A percentile compares a stretch with the other conserved stretches of the same genome.
Conservation (phyloP, 1,140 invertebrate species). For the Drosophila persimilis region DNA sequence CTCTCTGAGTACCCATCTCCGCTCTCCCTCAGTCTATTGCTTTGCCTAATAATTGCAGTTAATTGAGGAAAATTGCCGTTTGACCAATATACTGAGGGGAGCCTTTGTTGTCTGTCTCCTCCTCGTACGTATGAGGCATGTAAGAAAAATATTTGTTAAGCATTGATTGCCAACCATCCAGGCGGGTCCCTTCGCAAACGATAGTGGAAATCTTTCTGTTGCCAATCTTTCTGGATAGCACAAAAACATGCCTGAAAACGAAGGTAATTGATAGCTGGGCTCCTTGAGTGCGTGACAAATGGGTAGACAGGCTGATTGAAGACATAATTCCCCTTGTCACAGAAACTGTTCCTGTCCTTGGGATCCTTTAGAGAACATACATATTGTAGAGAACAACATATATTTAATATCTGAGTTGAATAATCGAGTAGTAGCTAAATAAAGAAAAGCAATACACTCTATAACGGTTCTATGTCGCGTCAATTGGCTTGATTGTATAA, state of each 20-base stretch:
- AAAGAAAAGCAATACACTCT: too few relatives aligned
- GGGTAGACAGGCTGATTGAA: background rate
- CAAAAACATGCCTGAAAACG: slow-evolving; percentile 7
- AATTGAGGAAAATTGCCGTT: slow-evolving; percentile 71
- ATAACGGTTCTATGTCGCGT: too few relatives aligned
- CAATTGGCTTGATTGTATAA: too few relatives aligned
- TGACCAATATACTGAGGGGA: slow-evolving; percentile 45
- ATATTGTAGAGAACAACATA: too few relatives aligned
- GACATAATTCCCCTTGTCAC: too few relatives aligned
- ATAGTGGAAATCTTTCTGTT: slow-evolving; percentile 48
- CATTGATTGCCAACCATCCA: too few relatives aligned
- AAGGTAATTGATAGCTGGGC: slow-evolving; percentile 35
- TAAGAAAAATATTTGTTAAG: slow-evolving; percentile 49
- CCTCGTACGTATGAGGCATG: background rate
- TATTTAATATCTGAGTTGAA: too few relatives aligned
- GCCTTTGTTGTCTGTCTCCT: slow-evolving; percentile 15
- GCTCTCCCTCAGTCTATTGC: slow-evolving; percentile 9
- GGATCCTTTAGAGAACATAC: too few relatives aligned
- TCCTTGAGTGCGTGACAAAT: background rate
- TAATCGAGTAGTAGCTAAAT: too few relatives aligned
- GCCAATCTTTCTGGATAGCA: slow-evolving; percentile 1
- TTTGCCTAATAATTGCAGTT: slow-evolving; percentile 62
- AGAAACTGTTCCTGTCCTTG: too few relatives aligned
- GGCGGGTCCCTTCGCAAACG: slow-evolving; percentile 6
- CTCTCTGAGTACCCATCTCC: background rate